A percentile compares a stretch with the other conserved stretches of the same genome.
Evolutionary conservation across 2,113 vertebrate species (phyloP).

Genomic region (Pseudorectes ferrugineus): DNA sequence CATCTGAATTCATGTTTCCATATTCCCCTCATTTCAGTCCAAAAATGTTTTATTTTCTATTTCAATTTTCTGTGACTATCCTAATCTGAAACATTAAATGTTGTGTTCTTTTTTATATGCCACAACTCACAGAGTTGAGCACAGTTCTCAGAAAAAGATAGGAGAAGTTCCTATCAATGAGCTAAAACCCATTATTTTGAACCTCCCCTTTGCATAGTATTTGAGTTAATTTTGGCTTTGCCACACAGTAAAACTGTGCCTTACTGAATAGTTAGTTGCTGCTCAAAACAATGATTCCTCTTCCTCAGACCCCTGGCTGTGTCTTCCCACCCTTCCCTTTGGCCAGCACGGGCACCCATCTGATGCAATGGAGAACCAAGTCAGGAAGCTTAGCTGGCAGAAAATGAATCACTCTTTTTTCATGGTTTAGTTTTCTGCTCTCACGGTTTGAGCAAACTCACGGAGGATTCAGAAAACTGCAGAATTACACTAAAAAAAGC

Average conservation of each 20-base stretch:
- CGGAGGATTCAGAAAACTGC: background rate
- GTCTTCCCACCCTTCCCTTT: background rate
- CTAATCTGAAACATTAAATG: background rate
- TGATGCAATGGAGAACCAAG: background rate
- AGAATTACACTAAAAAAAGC: background rate
- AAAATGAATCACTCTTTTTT: background rate
- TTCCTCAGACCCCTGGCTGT: background rate
- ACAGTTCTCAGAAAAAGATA: background rate
- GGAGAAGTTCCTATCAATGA: background rate
- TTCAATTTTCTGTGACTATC: background rate
- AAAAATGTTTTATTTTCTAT: background rate
- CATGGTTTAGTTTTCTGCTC: background rate
- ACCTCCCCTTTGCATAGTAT: background rate
- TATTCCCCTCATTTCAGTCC: background rate
- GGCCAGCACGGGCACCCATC: background rate
- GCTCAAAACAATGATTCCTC: background rate
- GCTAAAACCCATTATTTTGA: background rate
- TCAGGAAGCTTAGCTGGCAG: background rate
- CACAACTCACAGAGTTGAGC: background rate
- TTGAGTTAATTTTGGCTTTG: background rate
- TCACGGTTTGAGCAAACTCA: background rate
- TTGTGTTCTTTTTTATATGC: background rate
- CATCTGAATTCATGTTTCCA: background rate
- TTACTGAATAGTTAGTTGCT: background rate
- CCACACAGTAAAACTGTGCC: background rate